Evolutionary conservation across 1,140 invertebrate species (phyloP), one percentile per base, ranked within the genome.

Genomic region (Caenorhabditis elegans): DNA sequence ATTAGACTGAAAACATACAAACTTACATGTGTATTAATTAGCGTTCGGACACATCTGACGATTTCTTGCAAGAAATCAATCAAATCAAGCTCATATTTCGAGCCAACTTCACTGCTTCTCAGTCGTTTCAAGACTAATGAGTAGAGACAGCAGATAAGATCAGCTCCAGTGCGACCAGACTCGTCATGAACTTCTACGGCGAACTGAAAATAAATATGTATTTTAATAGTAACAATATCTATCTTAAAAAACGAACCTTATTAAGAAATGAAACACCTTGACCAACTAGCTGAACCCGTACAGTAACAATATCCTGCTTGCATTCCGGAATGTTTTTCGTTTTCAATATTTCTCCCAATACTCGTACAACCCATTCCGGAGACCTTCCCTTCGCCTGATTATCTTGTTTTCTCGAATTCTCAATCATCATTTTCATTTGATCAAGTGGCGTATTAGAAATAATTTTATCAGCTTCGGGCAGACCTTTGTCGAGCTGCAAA

Each of bases 301-400:
- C 60, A 10, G 60, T 70, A 8, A 70, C 60, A 39, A 70, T 70
- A 10, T 70, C 60, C 43, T 70, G 31, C n/a, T 70, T 70, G n/a
- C 60, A 70, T 3, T 70, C 60, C 34, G 39, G 39, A 17, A 70
- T 39, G n/a, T 70, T 70, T 22, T 70, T 10, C n/a, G 60, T 24
- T 39, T 70, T 70, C 3, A 70, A 10, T 24, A 70, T 70, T 8
- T 70, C 22, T 6, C 22, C 31, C 26, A 70, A 39, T 15, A 39
- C 60, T 10, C 34, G n/a, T 39, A 70, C 13, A 24, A 15, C 22
- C 60, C 60, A 70, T 70, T 70, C 60, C 3, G 60, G 60, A 34
- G 60, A 34, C 17, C 34, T 26, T 65, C 34, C 15, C 17, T n/a
- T 13, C 4, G 31, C 60, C 17, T 17, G 34, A 39, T 70, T n/a